Evolutionary conservation across 1,140 invertebrate genomes (phyloP).

Genomic region (Bombus balteatus): DNA sequence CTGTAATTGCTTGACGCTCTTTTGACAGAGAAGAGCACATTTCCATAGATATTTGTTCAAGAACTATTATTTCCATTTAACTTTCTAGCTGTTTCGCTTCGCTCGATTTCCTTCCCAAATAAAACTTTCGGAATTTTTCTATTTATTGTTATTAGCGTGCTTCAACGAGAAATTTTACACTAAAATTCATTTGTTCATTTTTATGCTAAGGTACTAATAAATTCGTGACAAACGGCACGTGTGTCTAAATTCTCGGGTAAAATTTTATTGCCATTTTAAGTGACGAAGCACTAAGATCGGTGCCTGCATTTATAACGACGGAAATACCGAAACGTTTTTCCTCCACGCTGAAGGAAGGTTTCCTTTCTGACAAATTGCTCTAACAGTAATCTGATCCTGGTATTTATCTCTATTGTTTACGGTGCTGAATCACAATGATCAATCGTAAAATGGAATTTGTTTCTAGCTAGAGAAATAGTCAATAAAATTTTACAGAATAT

Average conservation of each 20-base stretch:
- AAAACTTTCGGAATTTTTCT: neutral
- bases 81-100: neutral
- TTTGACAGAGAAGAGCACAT: neutral
- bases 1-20: neutral
- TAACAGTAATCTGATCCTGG: neutral
- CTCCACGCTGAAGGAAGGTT: neutral
- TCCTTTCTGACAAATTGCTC: neutral
- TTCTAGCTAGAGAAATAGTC: neutral
- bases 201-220: too few relatives aligned
- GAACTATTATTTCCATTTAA: too few relatives aligned
- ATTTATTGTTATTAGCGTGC: neutral
- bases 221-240: fast-evolving
- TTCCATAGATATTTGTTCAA: neutral
- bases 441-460: neutral
- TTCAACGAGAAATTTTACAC: neutral
- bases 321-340: slow-evolving; percentile 15
- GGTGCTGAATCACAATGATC: neutral
- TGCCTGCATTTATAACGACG: neutral
- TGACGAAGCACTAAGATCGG: neutral
- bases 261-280: neutral
- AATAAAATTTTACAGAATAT: too few relatives aligned
- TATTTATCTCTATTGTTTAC: neutral
- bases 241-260: too few relatives aligned
- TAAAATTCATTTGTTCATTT: neutral
- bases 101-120: neutral